Evolutionary conservation across 2,888 invertebrate genomes (phyloP).

Genomic region (Lamproptera curius): DNA sequence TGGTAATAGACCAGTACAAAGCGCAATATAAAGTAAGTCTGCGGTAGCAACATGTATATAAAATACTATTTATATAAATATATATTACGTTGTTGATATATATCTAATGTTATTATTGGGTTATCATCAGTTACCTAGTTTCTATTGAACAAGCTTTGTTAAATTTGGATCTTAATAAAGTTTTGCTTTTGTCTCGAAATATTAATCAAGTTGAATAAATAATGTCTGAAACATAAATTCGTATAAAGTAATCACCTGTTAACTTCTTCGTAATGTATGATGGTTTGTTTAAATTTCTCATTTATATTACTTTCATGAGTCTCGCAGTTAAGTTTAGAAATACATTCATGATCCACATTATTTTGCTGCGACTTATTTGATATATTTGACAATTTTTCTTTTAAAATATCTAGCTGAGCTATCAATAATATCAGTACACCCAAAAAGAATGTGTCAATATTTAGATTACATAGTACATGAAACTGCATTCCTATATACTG

Average conservation of each 20-base stretch:
- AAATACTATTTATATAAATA: too few species aligned
- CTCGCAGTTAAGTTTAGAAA: neutral
- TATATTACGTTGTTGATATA: too few species aligned
- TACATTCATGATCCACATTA: neutral
- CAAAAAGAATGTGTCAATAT: slow-evolving; percentile 48
- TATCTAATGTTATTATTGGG: neutral
- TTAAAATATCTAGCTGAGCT: slow-evolving; percentile 53
- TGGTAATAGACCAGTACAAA: too few species aligned
- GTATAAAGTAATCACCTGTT: slow-evolving; percentile 43
- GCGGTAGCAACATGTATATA: too few species aligned
- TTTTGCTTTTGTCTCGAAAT: too few species aligned
- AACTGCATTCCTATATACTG: slow-evolving; percentile 46
- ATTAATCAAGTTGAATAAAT: too few species aligned
- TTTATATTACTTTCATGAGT: slow-evolving; percentile 26
- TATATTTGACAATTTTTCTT: slow-evolving; percentile 40
- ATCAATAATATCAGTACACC: slow-evolving; percentile 47
- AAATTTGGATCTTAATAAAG: too few species aligned
- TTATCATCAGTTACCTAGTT: too few species aligned
- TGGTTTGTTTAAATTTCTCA: slow-evolving; percentile 37
- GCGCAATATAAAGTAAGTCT: too few species aligned
- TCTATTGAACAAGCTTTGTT: too few species aligned
- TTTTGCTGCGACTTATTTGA: slow-evolving; percentile 24
- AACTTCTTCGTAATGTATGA: slow-evolving; percentile 44
- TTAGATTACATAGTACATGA: slow-evolving; percentile 44
- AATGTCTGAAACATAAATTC: neutral